phyloP scores from a whole-genome alignment of 2,113 vertebrate genomes.

The Axis porcinus region DNA sequence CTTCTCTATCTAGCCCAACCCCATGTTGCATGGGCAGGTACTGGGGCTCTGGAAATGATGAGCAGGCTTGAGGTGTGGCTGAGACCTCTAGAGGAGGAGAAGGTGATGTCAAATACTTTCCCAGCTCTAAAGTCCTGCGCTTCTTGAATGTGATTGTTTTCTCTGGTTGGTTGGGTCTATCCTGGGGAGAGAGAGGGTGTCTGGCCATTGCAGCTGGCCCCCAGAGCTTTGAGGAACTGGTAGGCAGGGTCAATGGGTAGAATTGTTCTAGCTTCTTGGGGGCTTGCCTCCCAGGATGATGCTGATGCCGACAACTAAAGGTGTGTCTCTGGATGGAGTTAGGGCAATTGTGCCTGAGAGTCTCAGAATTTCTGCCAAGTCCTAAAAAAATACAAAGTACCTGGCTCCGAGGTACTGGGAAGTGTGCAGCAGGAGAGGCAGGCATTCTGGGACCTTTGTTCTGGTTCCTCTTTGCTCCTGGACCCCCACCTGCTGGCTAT shows the following conservation, averaged over 20 bases:
- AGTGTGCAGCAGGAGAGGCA: neutral
- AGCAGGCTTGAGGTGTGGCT: neutral
- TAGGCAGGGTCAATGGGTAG: too few species aligned
- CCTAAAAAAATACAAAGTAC: neutral
- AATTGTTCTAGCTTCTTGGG: neutral
- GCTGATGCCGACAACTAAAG: neutral
- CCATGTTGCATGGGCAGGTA: neutral
- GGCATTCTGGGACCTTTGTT: neutral
- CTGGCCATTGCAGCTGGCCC: neutral
- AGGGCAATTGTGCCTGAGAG: neutral
- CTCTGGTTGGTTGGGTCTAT: neutral
- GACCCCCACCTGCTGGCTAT: neutral
- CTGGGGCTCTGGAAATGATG: neutral
- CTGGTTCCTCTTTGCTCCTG: neutral
- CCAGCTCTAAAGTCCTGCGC: neutral
- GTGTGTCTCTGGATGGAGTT: neutral
- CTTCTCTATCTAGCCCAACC: too few species aligned
- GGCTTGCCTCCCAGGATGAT: neutral
- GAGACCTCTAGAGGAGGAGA: neutral
- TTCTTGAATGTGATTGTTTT: neutral
- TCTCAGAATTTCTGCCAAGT: neutral
- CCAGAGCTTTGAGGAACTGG: neutral
- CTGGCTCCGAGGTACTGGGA: neutral
- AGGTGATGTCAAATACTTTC: neutral
- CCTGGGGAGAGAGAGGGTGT: neutral